phyloP scores from a whole-genome alignment of 2,888 invertebrate genomes.

The Hypomecis punctinalis region DNA sequence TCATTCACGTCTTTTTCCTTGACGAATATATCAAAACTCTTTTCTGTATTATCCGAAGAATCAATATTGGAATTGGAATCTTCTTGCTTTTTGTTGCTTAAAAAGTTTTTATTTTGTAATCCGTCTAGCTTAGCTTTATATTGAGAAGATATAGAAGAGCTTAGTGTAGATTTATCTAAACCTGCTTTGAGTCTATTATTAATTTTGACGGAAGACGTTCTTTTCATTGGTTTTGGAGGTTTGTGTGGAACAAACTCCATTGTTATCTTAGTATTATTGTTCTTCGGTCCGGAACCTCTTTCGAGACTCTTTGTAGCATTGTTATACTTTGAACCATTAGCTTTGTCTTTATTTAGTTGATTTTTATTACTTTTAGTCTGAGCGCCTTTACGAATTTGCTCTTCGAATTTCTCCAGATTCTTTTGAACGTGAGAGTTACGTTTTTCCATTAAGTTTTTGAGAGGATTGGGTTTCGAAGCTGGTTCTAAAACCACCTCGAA shows the following conservation, averaged over 20 bases:
- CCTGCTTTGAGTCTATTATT: constrained; percentile 81
- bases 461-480: constrained; percentile 77
- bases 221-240: constrained; percentile 89
- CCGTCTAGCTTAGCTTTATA: constrained; percentile 82
- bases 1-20: constrained; percentile 86
- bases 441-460: constrained; percentile 79
- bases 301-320: constrained; percentile 79
- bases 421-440: constrained; percentile 81
- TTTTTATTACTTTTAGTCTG: constrained; percentile 75
- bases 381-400: constrained; percentile 76
- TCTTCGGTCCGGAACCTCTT: constrained; percentile 75
- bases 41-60: constrained; percentile 74
- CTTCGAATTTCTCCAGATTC: constrained; percentile 86
- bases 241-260: constrained; percentile 89
- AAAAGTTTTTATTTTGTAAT: constrained; percentile 76
- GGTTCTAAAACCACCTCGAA: constrained; percentile 82
- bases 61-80: constrained; percentile 75
- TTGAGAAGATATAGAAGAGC: constrained; percentile 76
- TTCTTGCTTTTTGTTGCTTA: constrained; percentile 66
- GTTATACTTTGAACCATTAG: constrained; percentile 70
- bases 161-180: constrained; percentile 71
- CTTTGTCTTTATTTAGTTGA: constrained; percentile 78
- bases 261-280: constrained; percentile 76
- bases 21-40: constrained; percentile 86
- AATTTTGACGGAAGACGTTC: constrained; percentile 87